phyloP scores from a whole-genome alignment of 1,140 invertebrate genomes.

The Procambarus clarkii region DNA sequence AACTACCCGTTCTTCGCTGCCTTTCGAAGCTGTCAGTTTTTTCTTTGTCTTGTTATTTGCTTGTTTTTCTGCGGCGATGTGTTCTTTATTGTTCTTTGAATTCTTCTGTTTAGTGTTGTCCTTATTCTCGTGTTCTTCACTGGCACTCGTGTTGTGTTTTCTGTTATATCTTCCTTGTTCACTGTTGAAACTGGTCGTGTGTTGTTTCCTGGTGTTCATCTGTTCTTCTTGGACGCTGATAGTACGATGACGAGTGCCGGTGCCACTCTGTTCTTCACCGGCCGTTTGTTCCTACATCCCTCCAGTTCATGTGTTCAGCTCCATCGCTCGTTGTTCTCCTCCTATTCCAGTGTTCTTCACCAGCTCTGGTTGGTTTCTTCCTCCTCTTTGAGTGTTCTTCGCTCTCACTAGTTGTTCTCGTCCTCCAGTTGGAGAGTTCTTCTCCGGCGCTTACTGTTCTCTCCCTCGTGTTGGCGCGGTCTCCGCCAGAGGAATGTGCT shows the following conservation, averaged over 20 bases:
- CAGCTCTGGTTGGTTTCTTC: too few relatives aligned
- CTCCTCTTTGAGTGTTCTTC: too few relatives aligned
- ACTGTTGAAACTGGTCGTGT: background rate
- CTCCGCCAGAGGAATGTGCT: background rate
- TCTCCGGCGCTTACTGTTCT: background rate
- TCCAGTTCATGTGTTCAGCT: too few relatives aligned
- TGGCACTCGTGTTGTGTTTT: background rate
- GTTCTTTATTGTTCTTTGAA: background rate
- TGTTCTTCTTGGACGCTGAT: background rate
- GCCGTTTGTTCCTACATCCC: background rate
- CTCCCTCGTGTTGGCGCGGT: background rate
- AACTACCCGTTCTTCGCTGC: too few relatives aligned
- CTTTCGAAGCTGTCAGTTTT: background rate
- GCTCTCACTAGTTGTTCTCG: too few relatives aligned
- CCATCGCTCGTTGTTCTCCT: too few relatives aligned
- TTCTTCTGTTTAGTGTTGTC: background rate
- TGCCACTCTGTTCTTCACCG: background rate
- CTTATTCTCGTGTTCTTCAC: background rate
- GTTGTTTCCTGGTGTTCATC: background rate
- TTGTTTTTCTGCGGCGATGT: background rate
- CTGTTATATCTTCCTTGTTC: background rate
- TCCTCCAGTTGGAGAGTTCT: too few relatives aligned
- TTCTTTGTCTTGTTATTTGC: background rate
- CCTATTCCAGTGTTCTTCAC: too few relatives aligned
- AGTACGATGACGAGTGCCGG: background rate